Evolutionary conservation across 2,888 invertebrate genomes (phyloP), one percentile per base, ranked within the genome.

Genomic region (Notodonta dromedarius): DNA sequence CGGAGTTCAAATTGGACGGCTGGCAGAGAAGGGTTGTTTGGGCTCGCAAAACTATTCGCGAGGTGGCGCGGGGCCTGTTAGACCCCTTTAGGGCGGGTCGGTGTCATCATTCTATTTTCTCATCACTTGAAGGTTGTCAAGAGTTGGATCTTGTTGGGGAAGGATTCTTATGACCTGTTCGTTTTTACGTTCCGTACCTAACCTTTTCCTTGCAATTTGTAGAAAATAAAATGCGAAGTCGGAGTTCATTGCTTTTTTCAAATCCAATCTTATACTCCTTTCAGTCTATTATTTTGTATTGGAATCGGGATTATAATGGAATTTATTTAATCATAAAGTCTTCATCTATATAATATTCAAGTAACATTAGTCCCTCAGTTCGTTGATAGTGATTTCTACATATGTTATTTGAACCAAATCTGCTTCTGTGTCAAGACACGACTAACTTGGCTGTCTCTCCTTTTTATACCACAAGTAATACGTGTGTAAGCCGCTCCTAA

Each of bases 71-170:
- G 76, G 74, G 57, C 70, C 74, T 77, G 72, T 62, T 42, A 57
- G 42, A 39, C 53, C 40, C 52, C 50, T 13, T 42, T 16, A n/a
- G 55, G 52, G 14, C 56, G 32, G 50, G 60, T 58, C 58, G 59
- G 44, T 62, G 63, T 73, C 73, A 74, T 79, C 78, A 79, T 77
- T 77, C 79, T 79, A 79, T 79, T 79, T 79, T 70, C 71, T 73
- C 64, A 78, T 79, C 77, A 76, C 77, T 77, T 65, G 69, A 70
- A 58, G 66, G 55, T 62, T 63, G 53, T 69, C 64, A 65, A 71
- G 63, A 65, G 56, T 14, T 16, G 56, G 24, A 12, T 14, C 53
- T 44, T 46, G n/a, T 46, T 32, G 16, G n/a, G 13, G 6, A 11
- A 56, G 56, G 56, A 56, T 56, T 56, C 56, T 56, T 44, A 39